Conservation (phyloP, 1,140 invertebrate genomes). For the Xylocopa sonorina region DNA sequence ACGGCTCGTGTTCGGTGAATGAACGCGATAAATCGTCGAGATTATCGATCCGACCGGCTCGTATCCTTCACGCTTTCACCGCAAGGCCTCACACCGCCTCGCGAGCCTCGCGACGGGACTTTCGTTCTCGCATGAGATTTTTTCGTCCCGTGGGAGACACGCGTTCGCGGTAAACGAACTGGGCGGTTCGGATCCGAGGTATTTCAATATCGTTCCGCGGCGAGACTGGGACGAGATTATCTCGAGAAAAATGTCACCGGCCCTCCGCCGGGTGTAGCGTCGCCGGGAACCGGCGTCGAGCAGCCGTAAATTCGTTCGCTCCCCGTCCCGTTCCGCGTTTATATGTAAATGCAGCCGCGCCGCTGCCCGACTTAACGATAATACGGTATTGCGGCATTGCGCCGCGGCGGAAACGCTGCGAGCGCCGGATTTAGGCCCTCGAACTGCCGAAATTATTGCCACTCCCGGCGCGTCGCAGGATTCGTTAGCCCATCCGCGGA, state of each 20-base stretch:
- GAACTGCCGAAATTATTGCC: conserved; percentile 46
- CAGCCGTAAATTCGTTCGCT: conserved; percentile 57
- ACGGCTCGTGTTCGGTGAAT: neutral
- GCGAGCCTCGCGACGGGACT: neutral
- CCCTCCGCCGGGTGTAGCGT: conserved; percentile 1
- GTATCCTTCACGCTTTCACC: conserved; percentile 35
- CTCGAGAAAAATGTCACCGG: conserved; percentile 33
- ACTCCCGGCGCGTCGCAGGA: neutral
- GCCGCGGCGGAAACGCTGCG: conserved; percentile 28
- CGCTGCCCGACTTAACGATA: conserved; percentile 45
- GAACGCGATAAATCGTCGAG: conserved; percentile 34
- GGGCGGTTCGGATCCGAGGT: neutral
- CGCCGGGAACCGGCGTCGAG: conserved; percentile 53
- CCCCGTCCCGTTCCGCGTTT: conserved; percentile 17
- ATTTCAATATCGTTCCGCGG: neutral
- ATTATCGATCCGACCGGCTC: conserved; percentile 25
- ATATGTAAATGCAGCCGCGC: conserved; percentile 47
- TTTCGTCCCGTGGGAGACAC: neutral
- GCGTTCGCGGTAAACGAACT: neutral
- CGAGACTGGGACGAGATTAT: conserved; percentile 19
- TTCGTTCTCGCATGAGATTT: neutral
- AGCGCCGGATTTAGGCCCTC: conserved; percentile 22
- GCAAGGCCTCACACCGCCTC: neutral
- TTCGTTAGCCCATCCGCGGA: conserved; percentile 23
- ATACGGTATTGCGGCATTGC: conserved; percentile 10